Conservation (phyloP, 1,140 invertebrate species). For the Agrilus planipennis region DNA sequence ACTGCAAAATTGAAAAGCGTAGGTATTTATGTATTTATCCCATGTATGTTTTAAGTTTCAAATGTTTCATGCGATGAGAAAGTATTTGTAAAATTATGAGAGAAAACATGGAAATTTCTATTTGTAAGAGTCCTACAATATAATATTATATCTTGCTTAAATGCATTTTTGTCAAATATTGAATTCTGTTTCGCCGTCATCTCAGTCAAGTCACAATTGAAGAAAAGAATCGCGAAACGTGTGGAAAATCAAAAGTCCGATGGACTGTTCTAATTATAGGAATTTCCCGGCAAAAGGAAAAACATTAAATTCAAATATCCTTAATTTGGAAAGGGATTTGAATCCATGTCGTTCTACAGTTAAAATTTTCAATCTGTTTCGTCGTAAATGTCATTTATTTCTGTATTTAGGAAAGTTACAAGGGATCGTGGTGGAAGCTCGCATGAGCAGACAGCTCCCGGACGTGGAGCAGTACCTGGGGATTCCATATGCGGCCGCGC, state of each 20-base stretch:
- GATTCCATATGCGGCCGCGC: constrained; percentile 86
- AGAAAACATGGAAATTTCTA: no score
- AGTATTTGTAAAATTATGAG: not conserved
- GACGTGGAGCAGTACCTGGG: constrained; percentile 55
- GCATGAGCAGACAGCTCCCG: constrained; percentile 37
- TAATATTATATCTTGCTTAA: not conserved
- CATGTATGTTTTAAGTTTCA: not conserved
- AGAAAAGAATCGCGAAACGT: not conserved
- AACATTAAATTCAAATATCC: not conserved
- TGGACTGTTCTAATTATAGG: no score
- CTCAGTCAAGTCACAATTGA: not conserved
- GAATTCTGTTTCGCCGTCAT: not conserved
- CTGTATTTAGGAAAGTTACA: constrained; percentile 35
- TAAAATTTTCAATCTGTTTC: not conserved
- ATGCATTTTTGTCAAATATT: constrained; percentile 1
- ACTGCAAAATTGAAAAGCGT: no score
- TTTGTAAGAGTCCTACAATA: not conserved
- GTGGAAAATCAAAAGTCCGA: constrained; percentile 1
- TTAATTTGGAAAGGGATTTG: not conserved
- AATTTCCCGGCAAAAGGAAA: no score
- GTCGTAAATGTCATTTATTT: not conserved
- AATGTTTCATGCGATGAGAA: not conserved
- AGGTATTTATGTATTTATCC: not conserved
- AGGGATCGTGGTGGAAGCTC: constrained; percentile 45
- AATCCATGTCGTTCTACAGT: not conserved